Evolutionary conservation across 2,113 vertebrate genomes (phyloP).

Genomic region (Propithecus coquereli): DNA sequence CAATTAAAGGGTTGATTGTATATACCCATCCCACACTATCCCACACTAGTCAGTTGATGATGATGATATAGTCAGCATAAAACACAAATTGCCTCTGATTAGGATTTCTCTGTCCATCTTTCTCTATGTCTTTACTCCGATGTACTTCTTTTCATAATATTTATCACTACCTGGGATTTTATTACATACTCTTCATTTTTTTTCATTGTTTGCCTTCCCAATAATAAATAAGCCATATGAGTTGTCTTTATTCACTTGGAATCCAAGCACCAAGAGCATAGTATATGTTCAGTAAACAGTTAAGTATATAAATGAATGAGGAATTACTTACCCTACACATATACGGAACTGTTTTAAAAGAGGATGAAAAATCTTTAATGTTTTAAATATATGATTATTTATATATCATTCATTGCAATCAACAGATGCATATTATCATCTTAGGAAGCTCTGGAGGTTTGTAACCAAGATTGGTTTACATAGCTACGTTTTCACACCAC

Average conservation of each 20-base stretch:
- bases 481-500: neutral
- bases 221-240: neutral
- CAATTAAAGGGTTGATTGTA: neutral
- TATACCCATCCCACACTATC: neutral
- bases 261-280: neutral
- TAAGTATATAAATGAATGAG: neutral
- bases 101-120: neutral
- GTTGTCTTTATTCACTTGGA: neutral
- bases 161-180: neutral
- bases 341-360: neutral
- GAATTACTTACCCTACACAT: neutral
- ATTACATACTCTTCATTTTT: neutral
- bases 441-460: neutral
- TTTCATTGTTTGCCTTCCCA: neutral
- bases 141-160: neutral
- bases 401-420: neutral
- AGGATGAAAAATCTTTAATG: neutral
- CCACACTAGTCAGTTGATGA: neutral
- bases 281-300: neutral
- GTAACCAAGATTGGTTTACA: neutral
- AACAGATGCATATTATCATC: neutral
- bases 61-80: neutral
- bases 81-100: neutral
- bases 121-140: neutral
- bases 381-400: neutral